phyloP scores from a whole-genome alignment of 2,113 vertebrate genomes.

The Clinocottus analis region DNA sequence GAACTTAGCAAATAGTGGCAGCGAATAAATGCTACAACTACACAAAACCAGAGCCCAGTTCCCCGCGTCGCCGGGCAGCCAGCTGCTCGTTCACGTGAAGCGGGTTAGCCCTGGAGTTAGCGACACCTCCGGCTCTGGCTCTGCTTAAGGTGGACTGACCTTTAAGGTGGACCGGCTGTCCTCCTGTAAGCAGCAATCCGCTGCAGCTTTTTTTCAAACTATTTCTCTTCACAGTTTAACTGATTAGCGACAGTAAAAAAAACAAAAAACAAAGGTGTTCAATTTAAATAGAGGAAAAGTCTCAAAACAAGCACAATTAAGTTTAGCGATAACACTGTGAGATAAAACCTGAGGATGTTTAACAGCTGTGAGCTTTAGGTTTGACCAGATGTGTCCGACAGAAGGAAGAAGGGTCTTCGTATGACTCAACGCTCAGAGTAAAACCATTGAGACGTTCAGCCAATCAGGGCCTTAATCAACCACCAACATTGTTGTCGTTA shows the following conservation, averaged over 20 bases:
- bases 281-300: slow-evolving; percentile 1
- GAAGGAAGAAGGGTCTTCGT: neutral
- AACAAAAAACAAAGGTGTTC: neutral
- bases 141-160: neutral
- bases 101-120: neutral
- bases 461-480: too few species aligned
- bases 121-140: neutral
- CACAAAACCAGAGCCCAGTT: neutral
- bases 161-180: neutral
- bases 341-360: neutral
- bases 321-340: neutral
- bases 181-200: neutral
- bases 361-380: neutral
- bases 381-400: neutral
- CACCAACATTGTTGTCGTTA: neutral
- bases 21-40: neutral
- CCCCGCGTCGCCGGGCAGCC: neutral
- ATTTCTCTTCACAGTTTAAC: neutral
- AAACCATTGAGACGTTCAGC: neutral
- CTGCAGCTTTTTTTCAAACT: neutral
- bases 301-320: neutral
- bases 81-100: neutral
- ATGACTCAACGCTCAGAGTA: neutral
- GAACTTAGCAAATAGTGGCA: neutral
- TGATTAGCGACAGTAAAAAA: too few species aligned